phyloP scores from a whole-genome alignment of 1,140 invertebrate species.

The Formica selysi region DNA sequence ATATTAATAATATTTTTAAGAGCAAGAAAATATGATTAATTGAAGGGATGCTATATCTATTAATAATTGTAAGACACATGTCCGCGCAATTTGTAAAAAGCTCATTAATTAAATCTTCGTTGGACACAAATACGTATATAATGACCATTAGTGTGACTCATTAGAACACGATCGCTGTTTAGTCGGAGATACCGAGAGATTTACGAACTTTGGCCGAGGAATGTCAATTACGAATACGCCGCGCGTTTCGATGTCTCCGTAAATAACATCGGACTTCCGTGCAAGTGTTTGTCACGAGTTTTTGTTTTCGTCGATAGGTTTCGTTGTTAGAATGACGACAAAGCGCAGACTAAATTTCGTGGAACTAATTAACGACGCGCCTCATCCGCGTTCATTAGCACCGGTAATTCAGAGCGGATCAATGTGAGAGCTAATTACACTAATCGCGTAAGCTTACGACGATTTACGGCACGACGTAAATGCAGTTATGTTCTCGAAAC shows the following conservation, averaged over 20 bases:
- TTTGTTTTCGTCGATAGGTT: conserved; percentile 37
- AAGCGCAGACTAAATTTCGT: conserved; percentile 59
- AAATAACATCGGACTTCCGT: conserved; percentile 24
- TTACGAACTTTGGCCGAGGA: conserved; percentile 50
- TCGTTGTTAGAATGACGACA: not conserved
- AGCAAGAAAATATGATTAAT: not conserved
- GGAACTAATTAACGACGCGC: conserved; percentile 69
- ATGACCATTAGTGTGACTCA: conserved; percentile 60
- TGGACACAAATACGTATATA: not conserved
- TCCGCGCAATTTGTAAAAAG: conserved; percentile 28
- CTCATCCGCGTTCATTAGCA: conserved; percentile 55
- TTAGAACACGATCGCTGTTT: conserved; percentile 50
- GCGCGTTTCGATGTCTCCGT: not conserved
- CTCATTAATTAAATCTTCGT: conserved; percentile 45
- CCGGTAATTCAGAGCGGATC: conserved; percentile 69
- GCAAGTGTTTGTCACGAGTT: not conserved
- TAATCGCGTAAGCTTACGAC: conserved; percentile 62
- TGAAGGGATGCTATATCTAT: not conserved
- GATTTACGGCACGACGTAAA: conserved; percentile 19
- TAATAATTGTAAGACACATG: not conserved
- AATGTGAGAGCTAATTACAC: conserved; percentile 67
- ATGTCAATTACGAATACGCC: conserved; percentile 40
- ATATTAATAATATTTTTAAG: not conserved
- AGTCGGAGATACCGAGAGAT: conserved; percentile 42
- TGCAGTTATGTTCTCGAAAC: not conserved